phyloP scores from a whole-genome alignment of 2,113 vertebrate species.

The Festucalex cinctus region DNA sequence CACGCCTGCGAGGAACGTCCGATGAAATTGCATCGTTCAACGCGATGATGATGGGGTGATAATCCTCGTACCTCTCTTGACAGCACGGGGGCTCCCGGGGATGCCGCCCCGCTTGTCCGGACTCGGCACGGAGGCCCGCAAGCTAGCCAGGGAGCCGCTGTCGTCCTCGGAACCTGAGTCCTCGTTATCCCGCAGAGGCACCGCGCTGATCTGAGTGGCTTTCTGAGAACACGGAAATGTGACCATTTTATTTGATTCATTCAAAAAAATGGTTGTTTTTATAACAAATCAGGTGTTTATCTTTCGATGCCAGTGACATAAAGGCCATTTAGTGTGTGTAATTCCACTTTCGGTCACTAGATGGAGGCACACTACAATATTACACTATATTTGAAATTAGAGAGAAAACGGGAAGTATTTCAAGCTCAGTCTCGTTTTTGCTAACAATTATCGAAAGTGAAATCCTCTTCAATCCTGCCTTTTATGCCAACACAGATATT shows the following conservation, averaged over 20 bases:
- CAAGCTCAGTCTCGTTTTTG: too few species aligned
- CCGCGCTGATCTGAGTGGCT: slow-evolving; percentile 86
- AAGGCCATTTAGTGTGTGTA: too few species aligned
- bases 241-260: neutral
- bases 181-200: slow-evolving; percentile 79
- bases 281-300: too few species aligned
- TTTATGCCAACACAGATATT: too few species aligned
- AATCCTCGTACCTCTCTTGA: slow-evolving; percentile 77
- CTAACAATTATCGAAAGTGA: too few species aligned
- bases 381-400: too few species aligned
- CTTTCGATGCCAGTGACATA: too few species aligned
- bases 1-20: slow-evolving; percentile 67
- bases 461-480: too few species aligned
- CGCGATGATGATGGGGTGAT: neutral
- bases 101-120: slow-evolving; percentile 77
- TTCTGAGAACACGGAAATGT: slow-evolving; percentile 65
- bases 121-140: slow-evolving; percentile 77
- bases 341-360: too few species aligned
- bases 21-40: neutral
- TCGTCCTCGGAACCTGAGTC: slow-evolving; percentile 88
- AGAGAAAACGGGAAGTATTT: too few species aligned
- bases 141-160: slow-evolving; percentile 81
- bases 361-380: too few species aligned
- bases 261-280: neutral
- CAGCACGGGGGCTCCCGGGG: slow-evolving; percentile 82